These are phyloP conservation scores for Adrianichthys oophorus DNA, from an alignment of 2,797 vertebrate species.

Conservation along the genomic window DNA sequence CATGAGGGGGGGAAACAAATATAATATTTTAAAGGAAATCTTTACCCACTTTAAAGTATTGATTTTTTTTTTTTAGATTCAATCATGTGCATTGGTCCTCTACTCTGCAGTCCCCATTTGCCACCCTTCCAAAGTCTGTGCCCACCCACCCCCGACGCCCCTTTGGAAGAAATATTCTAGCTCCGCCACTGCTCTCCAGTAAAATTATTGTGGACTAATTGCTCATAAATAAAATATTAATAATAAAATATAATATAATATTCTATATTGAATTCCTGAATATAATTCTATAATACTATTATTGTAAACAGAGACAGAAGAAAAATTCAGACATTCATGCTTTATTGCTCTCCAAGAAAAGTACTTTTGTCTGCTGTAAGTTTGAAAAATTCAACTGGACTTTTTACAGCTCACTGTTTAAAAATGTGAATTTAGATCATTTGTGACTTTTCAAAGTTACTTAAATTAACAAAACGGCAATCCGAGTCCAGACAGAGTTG, in stretches of 20 bases:
- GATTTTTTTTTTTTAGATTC: too few relatives aligned
- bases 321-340: background rate
- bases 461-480: conserved; percentile 4
- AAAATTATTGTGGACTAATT: background rate
- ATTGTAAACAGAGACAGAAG: background rate
- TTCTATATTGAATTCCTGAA: background rate
- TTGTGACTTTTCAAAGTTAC: conserved; percentile 4
- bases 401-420: background rate
- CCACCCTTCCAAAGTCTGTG: too few relatives aligned
- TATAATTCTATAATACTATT: background rate
- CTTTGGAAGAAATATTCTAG: too few relatives aligned
- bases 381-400: background rate
- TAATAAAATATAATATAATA: too few relatives aligned
- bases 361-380: background rate
- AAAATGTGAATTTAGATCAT: background rate
- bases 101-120: too few relatives aligned
- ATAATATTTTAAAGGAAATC: too few relatives aligned
- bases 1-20: too few relatives aligned
- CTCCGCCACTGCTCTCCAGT: too few relatives aligned
- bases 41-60: too few relatives aligned
- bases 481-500: conserved; percentile 2
- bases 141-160: too few relatives aligned
- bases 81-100: too few relatives aligned
- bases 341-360: background rate
- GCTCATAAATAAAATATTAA: background rate